phyloP scores from a whole-genome alignment of 1,140 invertebrate genomes.

The Maconellicoccus hirsutus region DNA sequence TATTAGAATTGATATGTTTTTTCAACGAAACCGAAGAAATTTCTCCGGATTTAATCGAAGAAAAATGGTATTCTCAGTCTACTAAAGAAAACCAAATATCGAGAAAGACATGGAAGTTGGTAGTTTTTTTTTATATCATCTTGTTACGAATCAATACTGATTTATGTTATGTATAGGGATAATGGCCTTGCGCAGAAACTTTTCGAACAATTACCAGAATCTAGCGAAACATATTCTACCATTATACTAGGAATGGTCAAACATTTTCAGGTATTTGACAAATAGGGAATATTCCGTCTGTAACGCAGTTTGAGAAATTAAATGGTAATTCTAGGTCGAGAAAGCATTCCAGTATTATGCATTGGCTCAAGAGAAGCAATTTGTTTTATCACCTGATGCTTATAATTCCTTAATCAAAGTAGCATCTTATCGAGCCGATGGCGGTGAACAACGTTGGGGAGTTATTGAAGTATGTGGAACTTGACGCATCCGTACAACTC shows the following conservation, averaged over 20 bases:
- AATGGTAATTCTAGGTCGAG: conserved; percentile 43
- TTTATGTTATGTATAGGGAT: conserved; percentile 34
- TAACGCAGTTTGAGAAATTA: conserved; percentile 21
- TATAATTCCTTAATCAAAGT: conserved; percentile 59
- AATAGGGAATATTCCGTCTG: neutral
- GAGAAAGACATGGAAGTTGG: conserved; percentile 60
- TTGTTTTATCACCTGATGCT: conserved; percentile 46
- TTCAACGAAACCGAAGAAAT: conserved; percentile 57
- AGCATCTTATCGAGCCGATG: conserved; percentile 47
- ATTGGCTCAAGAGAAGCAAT: conserved; percentile 51
- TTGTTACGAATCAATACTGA: neutral
- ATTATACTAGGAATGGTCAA: conserved; percentile 63
- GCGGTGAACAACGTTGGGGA: conserved; percentile 47
- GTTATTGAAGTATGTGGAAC: conserved; percentile 37
- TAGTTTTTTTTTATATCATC: conserved; percentile 15
- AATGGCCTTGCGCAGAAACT: conserved; percentile 39
- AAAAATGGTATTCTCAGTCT: conserved; percentile 55
- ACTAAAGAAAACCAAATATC: conserved; percentile 39
- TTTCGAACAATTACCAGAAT: conserved; percentile 35
- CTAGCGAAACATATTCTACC: conserved; percentile 47
- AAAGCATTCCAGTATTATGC: conserved; percentile 48
- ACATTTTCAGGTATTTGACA: conserved; percentile 44
- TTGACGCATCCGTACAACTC: neutral
- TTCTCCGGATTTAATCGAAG: conserved; percentile 57
- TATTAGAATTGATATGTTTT: conserved; percentile 74